Conservation (phyloP, 2,888 invertebrate genomes). For the Pecten maximus region DNA sequence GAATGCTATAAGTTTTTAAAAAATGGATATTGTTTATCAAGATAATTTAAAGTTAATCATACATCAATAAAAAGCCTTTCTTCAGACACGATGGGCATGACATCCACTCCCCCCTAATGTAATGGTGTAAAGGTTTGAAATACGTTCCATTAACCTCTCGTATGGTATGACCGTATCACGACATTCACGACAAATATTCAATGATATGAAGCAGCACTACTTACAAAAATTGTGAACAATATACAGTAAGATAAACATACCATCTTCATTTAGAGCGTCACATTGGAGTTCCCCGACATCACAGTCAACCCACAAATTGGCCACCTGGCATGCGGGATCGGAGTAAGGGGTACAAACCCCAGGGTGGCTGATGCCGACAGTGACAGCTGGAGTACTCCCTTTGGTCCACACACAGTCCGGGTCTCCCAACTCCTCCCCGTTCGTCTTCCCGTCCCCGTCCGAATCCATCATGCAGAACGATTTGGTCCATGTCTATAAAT, state of each 20-base stretch:
- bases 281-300: constrained; percentile 43
- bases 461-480: constrained; percentile 44
- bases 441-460: constrained; percentile 44
- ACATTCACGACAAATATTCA: too few species aligned
- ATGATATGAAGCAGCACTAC: too few species aligned
- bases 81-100: too few species aligned
- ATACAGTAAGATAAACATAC: constrained; percentile 29
- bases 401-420: constrained; percentile 42
- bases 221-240: too few species aligned
- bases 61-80: too few species aligned
- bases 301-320: constrained; percentile 48
- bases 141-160: too few species aligned
- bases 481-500: constrained; percentile 26
- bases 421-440: constrained; percentile 48
- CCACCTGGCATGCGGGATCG: constrained; percentile 23
- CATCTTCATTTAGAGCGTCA: constrained; percentile 19
- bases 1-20: too few species aligned
- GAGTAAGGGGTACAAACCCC: constrained; percentile 51
- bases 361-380: constrained; percentile 36
- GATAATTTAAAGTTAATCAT: too few species aligned
- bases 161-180: too few species aligned
- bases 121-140: too few species aligned
- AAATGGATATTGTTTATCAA: too few species aligned
- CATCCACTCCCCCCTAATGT: too few species aligned
- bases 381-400: constrained; percentile 18